Evolutionary conservation across 2,113 vertebrate species (phyloP).

Genomic region (Podarcis raffonei): DNA sequence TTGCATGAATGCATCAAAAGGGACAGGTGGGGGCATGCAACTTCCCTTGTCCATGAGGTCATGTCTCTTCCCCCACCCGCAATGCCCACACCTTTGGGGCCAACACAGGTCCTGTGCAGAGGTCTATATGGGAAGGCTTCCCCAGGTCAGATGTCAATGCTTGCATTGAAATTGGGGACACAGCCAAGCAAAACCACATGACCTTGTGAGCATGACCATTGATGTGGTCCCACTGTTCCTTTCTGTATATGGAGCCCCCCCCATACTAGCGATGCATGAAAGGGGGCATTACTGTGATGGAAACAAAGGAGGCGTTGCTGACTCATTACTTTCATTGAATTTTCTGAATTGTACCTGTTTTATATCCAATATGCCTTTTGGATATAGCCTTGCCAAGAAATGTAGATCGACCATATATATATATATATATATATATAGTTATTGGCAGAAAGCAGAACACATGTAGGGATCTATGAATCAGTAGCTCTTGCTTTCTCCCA

Average conservation of each 20-base stretch:
- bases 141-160: neutral
- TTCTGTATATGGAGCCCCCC: too few species aligned
- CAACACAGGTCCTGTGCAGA: neutral
- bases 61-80: neutral
- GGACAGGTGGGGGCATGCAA: neutral
- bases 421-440: constrained; percentile 64
- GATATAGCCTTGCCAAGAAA: constrained; percentile 45
- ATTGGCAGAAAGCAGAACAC: constrained; percentile 60
- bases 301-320: neutral
- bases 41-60: neutral
- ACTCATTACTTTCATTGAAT: neutral
- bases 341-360: neutral
- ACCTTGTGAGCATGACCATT: neutral
- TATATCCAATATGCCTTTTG: neutral
- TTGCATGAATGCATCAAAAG: neutral
- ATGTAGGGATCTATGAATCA: too few species aligned
- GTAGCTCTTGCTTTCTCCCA: too few species aligned
- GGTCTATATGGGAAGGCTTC: neutral
- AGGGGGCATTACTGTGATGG: neutral
- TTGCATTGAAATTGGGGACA: neutral
- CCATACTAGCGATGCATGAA: neutral
- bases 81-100: neutral
- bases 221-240: neutral
- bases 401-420: constrained; percentile 64
- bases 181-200: neutral